Conservation (phyloP, 2,113 vertebrate species). For the Athene noctua region DNA sequence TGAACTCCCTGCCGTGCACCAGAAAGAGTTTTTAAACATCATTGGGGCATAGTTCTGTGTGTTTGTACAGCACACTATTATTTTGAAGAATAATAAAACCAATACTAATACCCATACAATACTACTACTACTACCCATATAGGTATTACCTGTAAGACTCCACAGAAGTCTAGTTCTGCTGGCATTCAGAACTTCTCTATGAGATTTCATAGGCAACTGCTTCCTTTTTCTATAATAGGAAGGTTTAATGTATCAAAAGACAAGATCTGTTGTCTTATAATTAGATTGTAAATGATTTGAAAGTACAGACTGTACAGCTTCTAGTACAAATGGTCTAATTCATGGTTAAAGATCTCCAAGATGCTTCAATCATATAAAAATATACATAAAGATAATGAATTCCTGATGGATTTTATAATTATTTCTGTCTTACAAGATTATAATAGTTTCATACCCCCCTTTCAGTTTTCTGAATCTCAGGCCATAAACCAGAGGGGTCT, state of each 20-base stretch:
- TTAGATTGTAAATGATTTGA: constrained; percentile 21
- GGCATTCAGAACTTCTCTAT: not conserved
- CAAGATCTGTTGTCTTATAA: constrained; percentile 20
- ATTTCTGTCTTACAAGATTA: constrained; percentile 8
- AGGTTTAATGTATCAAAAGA: constrained; percentile 8
- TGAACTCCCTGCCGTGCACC: not conserved
- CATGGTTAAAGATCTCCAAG: not conserved
- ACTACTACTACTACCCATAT: not conserved
- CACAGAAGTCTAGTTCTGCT: not conserved
- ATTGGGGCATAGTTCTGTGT: not conserved
- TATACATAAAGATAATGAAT: constrained; percentile 35
- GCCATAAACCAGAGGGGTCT: constrained; percentile 33
- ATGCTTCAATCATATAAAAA: not conserved
- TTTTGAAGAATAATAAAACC: not conserved
- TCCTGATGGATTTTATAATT: constrained; percentile 38
- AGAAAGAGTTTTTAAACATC: not conserved
- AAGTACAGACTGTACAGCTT: not conserved
- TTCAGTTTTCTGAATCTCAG: constrained; percentile 8
- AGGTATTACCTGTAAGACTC: not conserved
- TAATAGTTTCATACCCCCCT: not conserved
- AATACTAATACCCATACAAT: not conserved
- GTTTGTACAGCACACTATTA: not conserved
- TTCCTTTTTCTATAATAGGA: not conserved
- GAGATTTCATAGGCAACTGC: not conserved
- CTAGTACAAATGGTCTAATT: constrained; percentile 29